Evolutionary conservation across 2,888 invertebrate species (phyloP), one percentile per base, ranked within the genome.

Genomic region (Spicauda simplicius): DNA sequence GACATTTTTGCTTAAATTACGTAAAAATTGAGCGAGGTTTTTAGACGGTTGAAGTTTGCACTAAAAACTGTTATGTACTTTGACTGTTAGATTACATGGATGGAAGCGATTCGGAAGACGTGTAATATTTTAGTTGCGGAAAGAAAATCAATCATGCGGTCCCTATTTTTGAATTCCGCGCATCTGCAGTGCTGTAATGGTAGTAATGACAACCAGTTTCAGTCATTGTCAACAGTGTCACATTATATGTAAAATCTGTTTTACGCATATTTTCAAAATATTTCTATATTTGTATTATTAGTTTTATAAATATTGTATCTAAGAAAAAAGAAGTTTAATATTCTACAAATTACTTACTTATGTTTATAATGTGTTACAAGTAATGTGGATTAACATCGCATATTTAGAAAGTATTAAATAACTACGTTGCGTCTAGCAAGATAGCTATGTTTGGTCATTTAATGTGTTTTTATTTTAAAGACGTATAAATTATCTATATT

Each of bases 171-270:
- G 80, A 84, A 79, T 77, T 71, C 73, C 82, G 84, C 84, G 84
- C 83, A 84, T 84, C 85, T 83, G 85, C 85, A 85, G 69, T 83
- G 81, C 82, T 72, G 76, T 55, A 37, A 20, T 19, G n/a, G 2
- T 19, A 8, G 18, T 41, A 50, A 57, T 41, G 50, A 18, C 48
- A 48, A 33, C 3, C 7, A 33, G 33, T 33, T 10, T 7, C 25
- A 25, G 45, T 45, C 12, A n/a, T 45, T 12, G 45, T 45, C 14
- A 14, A n/a, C 10, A 10, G 3, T 5, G 45, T 14, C 2, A 12
- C 45, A n/a, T 45, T 14, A 0, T 11, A 45, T 11, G 45, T 5
- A 14, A 45, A 14, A 14, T 48, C 48, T 14, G 41, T 41, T 41
- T 41, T 41, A 41, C 41, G 41, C 41, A 41, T 41, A n/a, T 41